Evolutionary conservation across 2,797 vertebrate species (phyloP), one percentile per base, ranked within the genome.

Genomic region (Artibeus lituratus): DNA sequence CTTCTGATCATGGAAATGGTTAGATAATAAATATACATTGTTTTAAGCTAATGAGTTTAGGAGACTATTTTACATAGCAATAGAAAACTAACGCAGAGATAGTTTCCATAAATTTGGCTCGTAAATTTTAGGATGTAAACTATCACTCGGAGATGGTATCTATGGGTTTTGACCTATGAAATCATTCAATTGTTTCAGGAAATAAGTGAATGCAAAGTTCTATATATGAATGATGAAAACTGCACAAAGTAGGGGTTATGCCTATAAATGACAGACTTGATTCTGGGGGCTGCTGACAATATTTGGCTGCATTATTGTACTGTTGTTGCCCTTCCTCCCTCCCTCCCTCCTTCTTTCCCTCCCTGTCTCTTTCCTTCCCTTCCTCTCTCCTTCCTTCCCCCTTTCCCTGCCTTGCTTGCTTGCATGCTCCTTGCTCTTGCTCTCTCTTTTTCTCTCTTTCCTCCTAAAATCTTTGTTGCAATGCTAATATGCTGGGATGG

Each of bases 161-260:
- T 94, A 19, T 92, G 44, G 37, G 9, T 24, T 57, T 59, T 29
- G 19, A 53, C 11, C 29, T 16, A 59, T 57, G 74, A 95, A 95
- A 49, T 7, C 19, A 80, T 24, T 55, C 29, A 86, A 80, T 6
- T 14, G 3, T 59, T 94, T 94, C 55, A 93, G 65, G 35, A 95
- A 69, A 83, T 14, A n/a, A 51, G 49, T 11, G 6, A 76, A 1
- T 44, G 10, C 4, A 2, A 49, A 22, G 21, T 73, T 93, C 18
- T 90, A 10, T 16, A 72, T 35, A 57, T 32, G 15, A 81, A 72
- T 24, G 69, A 44, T n/a, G 42, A 86, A 70, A 70, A 39, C 22
- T 80, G 0, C 22, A 77, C 14, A 14, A 90, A 88, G 10, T n/a
- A 49, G 15, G 4, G 7, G 1, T 57, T 72, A 42, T 81, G n/a